Base-by-base conservation (phyloP, 2,797 vertebrate genomes). In the Rhinophrynus dorsalis region DNA sequence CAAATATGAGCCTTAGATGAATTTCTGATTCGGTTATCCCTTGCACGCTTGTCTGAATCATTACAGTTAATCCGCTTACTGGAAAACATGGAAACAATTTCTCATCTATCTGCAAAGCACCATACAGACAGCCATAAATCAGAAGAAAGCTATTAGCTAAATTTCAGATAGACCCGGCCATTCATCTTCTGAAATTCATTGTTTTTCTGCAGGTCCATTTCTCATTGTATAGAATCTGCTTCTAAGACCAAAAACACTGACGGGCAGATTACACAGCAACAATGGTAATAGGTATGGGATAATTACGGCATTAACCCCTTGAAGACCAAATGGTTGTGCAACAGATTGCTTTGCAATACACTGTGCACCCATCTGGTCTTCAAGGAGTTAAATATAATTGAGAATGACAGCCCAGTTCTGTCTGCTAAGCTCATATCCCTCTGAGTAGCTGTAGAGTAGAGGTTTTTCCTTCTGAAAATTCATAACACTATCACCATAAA, bases 1-100 rank as follows among this genome's bases (percentile, higher is more conserved):
- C 86, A 87, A 98, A 96, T 26, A 90, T 51, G 56, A 96, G 70
- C 58, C 85, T 84, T 61, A 92, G 71, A 58, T 82, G 71, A 21
- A 88, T n/a, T 58, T 84, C 82, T 13, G 23, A 69, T 51, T 79
- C 83, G 48, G 24, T 51, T 40, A 67, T 63, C 45, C 85, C 83
- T 68, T 83, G 81, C 10, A 82, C 82, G 4, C 7, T 27, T 50
- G 84, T 83, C 78, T 84, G 83, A 79, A 92, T 90, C 82, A 82
- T 81, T 79, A 88, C 85, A 3, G 84, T 79, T 60, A 86, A 75
- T 74, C 89, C 89, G 0, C 44, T 81, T 67, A 89, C 90, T 92
- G 85, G 27, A 89, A 89, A 77, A 70, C 9, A 86, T 57, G 0
- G 77, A 81, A 81, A 59, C 44, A 40, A 60, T 42, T 44, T 60